Evolutionary conservation across 2,113 vertebrate genomes (phyloP).

Genomic region (Psophia crepitans): DNA sequence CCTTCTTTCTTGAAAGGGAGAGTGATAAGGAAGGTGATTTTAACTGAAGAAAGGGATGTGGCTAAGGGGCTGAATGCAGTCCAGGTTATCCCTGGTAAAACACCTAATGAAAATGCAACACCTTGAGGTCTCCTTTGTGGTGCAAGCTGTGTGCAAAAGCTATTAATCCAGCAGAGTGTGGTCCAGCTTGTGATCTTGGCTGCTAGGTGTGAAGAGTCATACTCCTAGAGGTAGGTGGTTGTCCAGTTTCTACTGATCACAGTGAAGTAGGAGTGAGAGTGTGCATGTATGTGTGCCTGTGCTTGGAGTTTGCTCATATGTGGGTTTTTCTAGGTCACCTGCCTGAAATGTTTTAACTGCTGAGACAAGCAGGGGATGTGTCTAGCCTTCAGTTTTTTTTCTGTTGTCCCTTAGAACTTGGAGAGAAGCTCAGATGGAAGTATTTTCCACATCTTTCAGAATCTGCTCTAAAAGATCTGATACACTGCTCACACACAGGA

Average conservation of each 20-base stretch:
- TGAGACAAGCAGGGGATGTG: background rate
- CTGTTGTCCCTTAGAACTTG: background rate
- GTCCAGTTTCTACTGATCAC: background rate
- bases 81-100: background rate
- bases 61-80: background rate
- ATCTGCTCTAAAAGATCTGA: background rate
- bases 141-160: background rate
- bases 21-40: background rate
- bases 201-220: background rate
- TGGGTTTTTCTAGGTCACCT: background rate
- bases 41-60: background rate
- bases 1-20: background rate
- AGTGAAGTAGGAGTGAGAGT: background rate
- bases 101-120: background rate
- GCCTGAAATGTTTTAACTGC: background rate
- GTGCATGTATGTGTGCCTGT: background rate
- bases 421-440: background rate
- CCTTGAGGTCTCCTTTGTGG: background rate
- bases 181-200: background rate
- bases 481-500: background rate
- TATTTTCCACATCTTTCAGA: background rate
- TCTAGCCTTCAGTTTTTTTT: background rate
- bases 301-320: background rate
- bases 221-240: background rate
- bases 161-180: background rate